Percentiles rank a stretch among this genome's conserved stretches.
Conservation (phyloP, 2,113 vertebrate species). For the Notarius quadriscutis region DNA sequence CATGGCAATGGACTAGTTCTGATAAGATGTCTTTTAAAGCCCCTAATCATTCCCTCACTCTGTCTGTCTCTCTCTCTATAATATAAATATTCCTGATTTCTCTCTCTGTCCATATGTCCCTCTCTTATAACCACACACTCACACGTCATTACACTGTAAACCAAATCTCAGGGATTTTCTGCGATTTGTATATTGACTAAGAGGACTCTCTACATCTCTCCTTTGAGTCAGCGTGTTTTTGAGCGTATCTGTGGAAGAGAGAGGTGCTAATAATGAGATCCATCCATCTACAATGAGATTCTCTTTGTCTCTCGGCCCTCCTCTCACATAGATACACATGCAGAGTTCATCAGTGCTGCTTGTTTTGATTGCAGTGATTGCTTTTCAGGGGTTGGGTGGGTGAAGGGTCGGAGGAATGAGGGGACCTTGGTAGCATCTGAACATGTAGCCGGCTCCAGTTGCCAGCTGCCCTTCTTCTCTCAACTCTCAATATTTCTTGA, state of each 20-base stretch:
- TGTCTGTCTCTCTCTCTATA: constrained; percentile 30
- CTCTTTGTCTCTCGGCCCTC: constrained; percentile 36
- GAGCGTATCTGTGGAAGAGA: constrained; percentile 1
- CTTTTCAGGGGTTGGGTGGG: background rate
- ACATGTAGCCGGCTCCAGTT: constrained; percentile 50
- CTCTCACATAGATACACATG: constrained; percentile 48
- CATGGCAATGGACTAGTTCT: constrained; percentile 53
- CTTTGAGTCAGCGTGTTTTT: constrained; percentile 6
- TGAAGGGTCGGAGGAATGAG: background rate
- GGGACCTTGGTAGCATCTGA: constrained; percentile 26
- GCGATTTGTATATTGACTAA: constrained; percentile 39
- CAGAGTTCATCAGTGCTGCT: constrained; percentile 39
- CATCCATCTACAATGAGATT: constrained; percentile 8
- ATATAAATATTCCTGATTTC: constrained; percentile 11
- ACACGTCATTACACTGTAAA: background rate
- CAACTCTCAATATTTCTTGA: constrained; percentile 44
- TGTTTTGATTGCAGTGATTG: constrained; percentile 23
- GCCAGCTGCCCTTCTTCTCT: constrained; percentile 47
- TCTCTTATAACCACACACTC: background rate
- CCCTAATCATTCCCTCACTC: constrained; percentile 39
- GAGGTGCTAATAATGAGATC: constrained; percentile 41
- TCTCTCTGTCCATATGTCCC: constrained; percentile 25
- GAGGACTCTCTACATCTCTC: constrained; percentile 18
- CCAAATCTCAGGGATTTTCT: constrained; percentile 9
- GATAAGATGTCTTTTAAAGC: constrained; percentile 59